Percentiles rank a stretch among this genome's conserved stretches.
Evolutionary conservation across 2,113 vertebrate species (phyloP).

Genomic region (Corvus hawaiiensis): DNA sequence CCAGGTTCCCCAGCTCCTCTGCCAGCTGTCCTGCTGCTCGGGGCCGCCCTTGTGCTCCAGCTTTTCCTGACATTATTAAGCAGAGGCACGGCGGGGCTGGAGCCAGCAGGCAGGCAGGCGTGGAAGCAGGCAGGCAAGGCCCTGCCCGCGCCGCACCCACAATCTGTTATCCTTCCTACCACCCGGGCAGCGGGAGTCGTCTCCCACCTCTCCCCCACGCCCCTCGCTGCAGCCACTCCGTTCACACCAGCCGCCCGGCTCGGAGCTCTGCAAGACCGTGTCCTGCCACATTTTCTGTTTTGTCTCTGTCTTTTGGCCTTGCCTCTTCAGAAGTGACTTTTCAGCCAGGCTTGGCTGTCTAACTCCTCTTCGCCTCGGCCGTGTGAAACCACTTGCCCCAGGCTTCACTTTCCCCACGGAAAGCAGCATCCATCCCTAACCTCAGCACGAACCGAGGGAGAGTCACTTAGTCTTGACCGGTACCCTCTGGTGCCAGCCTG

Average conservation of each 20-base stretch:
- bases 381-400: not conserved
- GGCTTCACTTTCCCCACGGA: not conserved
- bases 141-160: not conserved
- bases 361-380: not conserved
- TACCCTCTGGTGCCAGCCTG: not conserved
- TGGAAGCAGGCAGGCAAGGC: not conserved
- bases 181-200: rapidly evolving
- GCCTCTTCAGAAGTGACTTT: not conserved
- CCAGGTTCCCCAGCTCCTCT: not conserved
- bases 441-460: not conserved
- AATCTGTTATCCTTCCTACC: not conserved
- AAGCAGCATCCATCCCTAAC: not conserved
- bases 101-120: not conserved
- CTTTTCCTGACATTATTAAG: not conserved
- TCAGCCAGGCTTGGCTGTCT: not conserved
- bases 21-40: not conserved
- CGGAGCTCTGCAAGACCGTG: not conserved
- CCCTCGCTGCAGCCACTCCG: rapidly evolving
- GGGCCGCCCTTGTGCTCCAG: no score
- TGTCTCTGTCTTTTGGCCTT: not conserved
- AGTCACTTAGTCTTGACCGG: rapidly evolving
- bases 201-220: rapidly evolving
- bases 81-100: not conserved
- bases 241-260: not conserved
- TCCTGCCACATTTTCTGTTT: not conserved